Percentiles rank a stretch among this genome's conserved stretches.
These are phyloP conservation scores for Lepidurus packardi DNA, from an alignment of 1,140 invertebrate genomes.

Conservation along the genomic window DNA sequence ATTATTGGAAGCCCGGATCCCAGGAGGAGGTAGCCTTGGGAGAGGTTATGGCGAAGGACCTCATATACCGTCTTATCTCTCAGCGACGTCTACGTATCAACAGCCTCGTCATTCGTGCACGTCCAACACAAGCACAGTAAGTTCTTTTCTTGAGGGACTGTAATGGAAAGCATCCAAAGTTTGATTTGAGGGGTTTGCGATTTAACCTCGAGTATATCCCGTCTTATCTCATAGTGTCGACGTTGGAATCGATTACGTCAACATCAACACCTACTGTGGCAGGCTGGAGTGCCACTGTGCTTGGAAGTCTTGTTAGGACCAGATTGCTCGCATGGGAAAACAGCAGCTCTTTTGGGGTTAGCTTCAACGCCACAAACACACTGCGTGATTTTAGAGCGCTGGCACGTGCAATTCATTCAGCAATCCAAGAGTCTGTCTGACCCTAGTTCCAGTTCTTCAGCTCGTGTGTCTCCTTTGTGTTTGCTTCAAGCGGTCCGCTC, in stretches of 20 bases:
- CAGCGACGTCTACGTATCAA: conserved; percentile 39
- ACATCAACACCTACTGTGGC: conserved; percentile 52
- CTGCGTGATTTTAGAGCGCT: conserved; percentile 62
- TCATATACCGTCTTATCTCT: conserved; percentile 53
- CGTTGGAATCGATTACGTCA: conserved; percentile 50
- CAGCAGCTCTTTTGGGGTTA: conserved; percentile 45
- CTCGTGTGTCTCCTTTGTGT: conserved; percentile 59
- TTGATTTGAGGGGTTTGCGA: conserved; percentile 9
- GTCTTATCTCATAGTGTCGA: conserved; percentile 47
- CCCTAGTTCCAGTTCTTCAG: background rate
- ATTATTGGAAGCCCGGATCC: conserved; percentile 61
- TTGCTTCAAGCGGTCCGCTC: conserved; percentile 80
- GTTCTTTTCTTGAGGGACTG: conserved; percentile 24
- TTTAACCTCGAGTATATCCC: background rate
- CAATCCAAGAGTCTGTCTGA: background rate
- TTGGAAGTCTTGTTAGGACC: conserved; percentile 67
- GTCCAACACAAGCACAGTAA: conserved; percentile 48
- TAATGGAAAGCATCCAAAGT: conserved; percentile 19
- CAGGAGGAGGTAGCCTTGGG: conserved; percentile 52
- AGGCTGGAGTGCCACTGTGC: conserved; percentile 57
- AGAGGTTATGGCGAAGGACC: conserved; percentile 67
- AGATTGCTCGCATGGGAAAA: conserved; percentile 56
- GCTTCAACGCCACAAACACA: conserved; percentile 47
- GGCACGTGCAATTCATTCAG: conserved; percentile 59
- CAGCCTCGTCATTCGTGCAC: conserved; percentile 54